phyloP scores from a whole-genome alignment of 2,888 invertebrate genomes.

The Coelogynopora nodosa region DNA sequence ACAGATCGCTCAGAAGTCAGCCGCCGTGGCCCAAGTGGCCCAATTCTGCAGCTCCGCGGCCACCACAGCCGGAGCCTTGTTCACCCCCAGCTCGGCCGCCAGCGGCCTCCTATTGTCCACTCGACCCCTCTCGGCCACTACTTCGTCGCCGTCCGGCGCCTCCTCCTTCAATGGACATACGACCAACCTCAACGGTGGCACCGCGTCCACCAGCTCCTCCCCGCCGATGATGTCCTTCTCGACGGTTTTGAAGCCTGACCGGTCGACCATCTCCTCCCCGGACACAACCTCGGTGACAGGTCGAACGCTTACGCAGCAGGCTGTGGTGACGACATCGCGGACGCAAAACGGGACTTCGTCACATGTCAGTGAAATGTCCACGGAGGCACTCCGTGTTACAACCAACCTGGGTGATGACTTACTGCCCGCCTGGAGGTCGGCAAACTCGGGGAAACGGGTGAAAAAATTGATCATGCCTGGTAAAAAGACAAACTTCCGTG shows the following conservation, averaged over 20 bases:
- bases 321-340: neutral
- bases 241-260: neutral
- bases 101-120: neutral
- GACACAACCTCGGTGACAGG: neutral
- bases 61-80: neutral
- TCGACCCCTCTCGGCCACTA: neutral
- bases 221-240: neutral
- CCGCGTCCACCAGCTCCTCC: neutral
- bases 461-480: neutral
- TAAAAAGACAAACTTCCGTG: constrained; percentile 9
- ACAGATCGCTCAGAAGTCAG: constrained; percentile 7
- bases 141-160: neutral
- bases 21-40: neutral
- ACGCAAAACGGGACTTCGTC: neutral
- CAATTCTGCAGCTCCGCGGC: neutral
- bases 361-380: neutral
- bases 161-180: neutral
- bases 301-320: neutral
- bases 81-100: neutral
- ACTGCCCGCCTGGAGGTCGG: neutral
- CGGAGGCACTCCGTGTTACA: neutral
- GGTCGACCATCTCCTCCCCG: neutral
- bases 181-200: neutral
- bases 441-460: neutral
- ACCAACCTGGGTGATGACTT: neutral